Evolutionary conservation across 2,888 invertebrate genomes (phyloP).

Genomic region (Elgonia sp.): DNA sequence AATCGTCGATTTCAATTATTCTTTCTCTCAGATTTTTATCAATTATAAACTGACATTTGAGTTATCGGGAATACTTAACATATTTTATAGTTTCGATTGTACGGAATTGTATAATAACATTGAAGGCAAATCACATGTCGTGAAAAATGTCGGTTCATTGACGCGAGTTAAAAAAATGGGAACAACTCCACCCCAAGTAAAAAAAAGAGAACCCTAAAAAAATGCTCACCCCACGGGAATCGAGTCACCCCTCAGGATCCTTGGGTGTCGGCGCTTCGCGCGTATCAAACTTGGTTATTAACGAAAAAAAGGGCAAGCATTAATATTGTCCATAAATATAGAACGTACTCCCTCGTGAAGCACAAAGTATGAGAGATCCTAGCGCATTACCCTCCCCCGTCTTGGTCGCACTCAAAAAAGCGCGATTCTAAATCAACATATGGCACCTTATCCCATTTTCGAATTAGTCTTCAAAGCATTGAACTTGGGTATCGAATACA

Average conservation of each 20-base stretch:
- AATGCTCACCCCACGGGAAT: slow-evolving; percentile 77
- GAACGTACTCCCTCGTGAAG: slow-evolving; percentile 80
- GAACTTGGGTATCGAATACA: slow-evolving; percentile 34
- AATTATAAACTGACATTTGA: no score
- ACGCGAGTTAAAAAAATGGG: slow-evolving; percentile 60
- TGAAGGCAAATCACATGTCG: slow-evolving; percentile 33
- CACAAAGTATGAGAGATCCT: slow-evolving; percentile 66
- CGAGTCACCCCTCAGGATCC: slow-evolving; percentile 76
- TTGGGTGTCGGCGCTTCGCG: slow-evolving; percentile 79
- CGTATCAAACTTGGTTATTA: slow-evolving; percentile 83
- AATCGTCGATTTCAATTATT: neutral
- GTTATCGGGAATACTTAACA: no score
- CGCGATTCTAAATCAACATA: slow-evolving; percentile 84
- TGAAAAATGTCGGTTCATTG: slow-evolving; percentile 64
- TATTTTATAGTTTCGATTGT: neutral
- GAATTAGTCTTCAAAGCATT: slow-evolving; percentile 53
- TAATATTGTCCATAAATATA: slow-evolving; percentile 84
- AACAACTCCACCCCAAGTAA: slow-evolving; percentile 61
- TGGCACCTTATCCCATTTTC: slow-evolving; percentile 77
- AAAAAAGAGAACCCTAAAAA: slow-evolving; percentile 73
- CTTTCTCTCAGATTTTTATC: no score
- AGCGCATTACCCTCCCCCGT: slow-evolving; percentile 74
- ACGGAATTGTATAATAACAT: slow-evolving; percentile 27
- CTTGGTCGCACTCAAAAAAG: slow-evolving; percentile 77
- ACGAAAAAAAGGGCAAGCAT: slow-evolving; percentile 82